Percentiles rank a stretch among this genome's conserved stretches.
phyloP scores from a whole-genome alignment of 2,113 vertebrate genomes.

The Brienomyrus longianalis region DNA sequence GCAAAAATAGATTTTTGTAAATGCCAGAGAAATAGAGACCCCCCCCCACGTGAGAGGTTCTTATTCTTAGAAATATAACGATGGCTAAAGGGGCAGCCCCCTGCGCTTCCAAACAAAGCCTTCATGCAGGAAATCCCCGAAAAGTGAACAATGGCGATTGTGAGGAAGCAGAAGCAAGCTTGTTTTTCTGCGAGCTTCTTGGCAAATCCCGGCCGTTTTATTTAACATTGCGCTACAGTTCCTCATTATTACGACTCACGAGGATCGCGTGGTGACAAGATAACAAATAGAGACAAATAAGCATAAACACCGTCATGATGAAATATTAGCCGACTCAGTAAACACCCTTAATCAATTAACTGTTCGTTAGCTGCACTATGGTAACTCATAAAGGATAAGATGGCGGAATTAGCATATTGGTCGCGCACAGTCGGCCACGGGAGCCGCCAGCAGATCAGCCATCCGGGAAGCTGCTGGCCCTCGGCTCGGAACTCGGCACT shows the following conservation, averaged over 20 bases:
- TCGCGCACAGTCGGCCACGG: not conserved
- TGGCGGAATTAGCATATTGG: not conserved
- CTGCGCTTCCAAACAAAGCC: not conserved
- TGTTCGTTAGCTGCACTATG: not conserved
- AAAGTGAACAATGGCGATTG: not conserved
- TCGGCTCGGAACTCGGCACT: not conserved
- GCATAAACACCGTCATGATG: not conserved
- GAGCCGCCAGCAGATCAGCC: not conserved
- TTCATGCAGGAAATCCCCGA: not conserved
- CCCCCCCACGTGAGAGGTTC: not conserved
- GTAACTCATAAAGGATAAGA: not conserved
- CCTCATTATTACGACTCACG: not conserved
- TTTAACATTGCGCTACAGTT: not conserved
- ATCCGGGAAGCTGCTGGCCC: not conserved
- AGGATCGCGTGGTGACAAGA: not conserved
- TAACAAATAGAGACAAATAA: not conserved
- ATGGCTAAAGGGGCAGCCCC: not conserved
- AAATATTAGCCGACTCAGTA: not conserved
- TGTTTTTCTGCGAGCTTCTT: not conserved
- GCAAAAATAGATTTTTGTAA: not conserved
- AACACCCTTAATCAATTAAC: not conserved
- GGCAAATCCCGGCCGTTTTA: not conserved
- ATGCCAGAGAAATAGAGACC: not conserved
- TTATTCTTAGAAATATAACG: not conserved
- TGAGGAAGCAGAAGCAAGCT: not conserved